Conservation (phyloP, 1,140 invertebrate species). For the Temnothorax nylanderi region DNA sequence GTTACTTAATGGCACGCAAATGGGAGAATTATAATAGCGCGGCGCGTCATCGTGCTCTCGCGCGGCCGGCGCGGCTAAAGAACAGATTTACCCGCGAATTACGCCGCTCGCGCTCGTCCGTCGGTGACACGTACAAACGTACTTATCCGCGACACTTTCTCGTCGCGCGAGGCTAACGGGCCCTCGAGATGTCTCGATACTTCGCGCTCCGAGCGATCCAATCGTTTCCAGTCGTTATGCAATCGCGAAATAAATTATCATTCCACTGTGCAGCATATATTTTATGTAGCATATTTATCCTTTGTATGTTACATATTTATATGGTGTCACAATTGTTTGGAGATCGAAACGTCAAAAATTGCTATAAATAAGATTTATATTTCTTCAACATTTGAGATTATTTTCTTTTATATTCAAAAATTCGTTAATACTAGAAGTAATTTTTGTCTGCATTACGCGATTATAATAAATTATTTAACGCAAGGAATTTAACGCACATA, state of each 20-base stretch:
- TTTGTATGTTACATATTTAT: not conserved
- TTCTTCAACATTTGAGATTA: not conserved
- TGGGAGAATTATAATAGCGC: not conserved
- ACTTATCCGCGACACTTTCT: constrained; percentile 42
- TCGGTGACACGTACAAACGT: constrained; percentile 19
- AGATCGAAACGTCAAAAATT: not conserved
- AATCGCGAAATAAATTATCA: constrained; percentile 42
- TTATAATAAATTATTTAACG: constrained; percentile 15
- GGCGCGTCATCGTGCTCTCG: not conserved
- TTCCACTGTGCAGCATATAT: constrained; percentile 5
- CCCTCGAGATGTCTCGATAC: constrained; percentile 11
- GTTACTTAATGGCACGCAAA: not conserved
- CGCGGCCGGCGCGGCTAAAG: not conserved
- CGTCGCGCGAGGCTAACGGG: constrained; percentile 1
- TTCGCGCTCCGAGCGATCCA: constrained; percentile 14
- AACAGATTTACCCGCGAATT: constrained; percentile 10
- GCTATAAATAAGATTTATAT: not conserved
- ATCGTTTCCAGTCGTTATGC: constrained; percentile 6
- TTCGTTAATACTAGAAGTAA: not conserved
- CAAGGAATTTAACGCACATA: not conserved
- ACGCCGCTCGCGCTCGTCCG: not conserved
- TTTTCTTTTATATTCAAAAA: not conserved
- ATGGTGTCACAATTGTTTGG: not conserved
- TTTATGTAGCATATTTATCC: constrained; percentile 2
- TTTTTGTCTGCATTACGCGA: not conserved